Base-by-base conservation (phyloP, 2,113 vertebrate genomes). In the Scopus umbretta region DNA sequence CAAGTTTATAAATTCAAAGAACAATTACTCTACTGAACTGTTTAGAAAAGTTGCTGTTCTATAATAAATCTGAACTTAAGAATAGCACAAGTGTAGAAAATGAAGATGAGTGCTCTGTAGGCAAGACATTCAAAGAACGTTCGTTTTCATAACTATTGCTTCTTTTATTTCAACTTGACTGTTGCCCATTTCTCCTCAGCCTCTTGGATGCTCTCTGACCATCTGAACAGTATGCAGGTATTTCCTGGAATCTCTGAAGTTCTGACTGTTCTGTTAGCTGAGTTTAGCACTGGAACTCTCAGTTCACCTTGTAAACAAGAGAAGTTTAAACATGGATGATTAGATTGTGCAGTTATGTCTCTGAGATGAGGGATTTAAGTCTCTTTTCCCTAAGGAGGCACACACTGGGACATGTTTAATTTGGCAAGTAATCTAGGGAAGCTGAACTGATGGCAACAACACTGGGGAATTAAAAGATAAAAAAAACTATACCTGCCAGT, bases 301-400 rank as follows among this genome's bases (percentile, higher is more conserved):
- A 83, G 68, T 40, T 96, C 79, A 71, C 63, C 68, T 63, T 40
- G 72, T 32, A 83, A 96, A 94, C 79, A 88, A 81, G 38, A n/a
- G 7, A 74, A 85, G 43, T 92, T 95, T 67, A 91, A 92, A 94
- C 52, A 67, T 0, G 13, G 50, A 50, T 8, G 4, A 45, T 56
- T 13, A n/a, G 50, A 80, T 40, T 73, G 63, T 8, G 13, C 36
- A 19, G 85, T 56, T 84, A 15, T 12, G 25, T 5, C 62, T 88
- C 42, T 6, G 22, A 62, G 9, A 53, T 23, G 1, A 22, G 21
- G 45, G 43, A 52, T 78, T 86, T 78, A 52, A 72, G 3, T 27
- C 27, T 62, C 45, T 55, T 52, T 76, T 85, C n/a, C 45, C 32
- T 17, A 45, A 47, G 17, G 45, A 80, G 2, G 11, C 3, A 34